Conservation (phyloP, 1,140 invertebrate species). For the Nasonia longicornis region DNA sequence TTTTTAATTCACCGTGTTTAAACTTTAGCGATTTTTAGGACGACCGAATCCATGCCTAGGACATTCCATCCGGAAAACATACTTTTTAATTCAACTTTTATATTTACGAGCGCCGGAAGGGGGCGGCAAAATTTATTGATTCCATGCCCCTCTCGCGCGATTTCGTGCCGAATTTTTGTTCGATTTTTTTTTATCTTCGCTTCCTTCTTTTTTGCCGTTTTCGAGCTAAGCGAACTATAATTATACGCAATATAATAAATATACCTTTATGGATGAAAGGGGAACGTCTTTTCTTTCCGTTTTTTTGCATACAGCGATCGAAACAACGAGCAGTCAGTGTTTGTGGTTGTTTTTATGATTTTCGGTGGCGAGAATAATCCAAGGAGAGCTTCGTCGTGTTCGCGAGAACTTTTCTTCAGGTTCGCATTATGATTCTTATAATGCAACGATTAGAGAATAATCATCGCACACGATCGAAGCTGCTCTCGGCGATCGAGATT, state of each 20-base stretch:
- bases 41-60: conserved; percentile 33
- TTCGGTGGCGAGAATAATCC: conserved; percentile 8
- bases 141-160: not conserved
- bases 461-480: conserved; percentile 3
- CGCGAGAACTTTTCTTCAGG: not conserved
- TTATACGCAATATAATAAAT: conserved; percentile 38
- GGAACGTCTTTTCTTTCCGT: conserved; percentile 6
- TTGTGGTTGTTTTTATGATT: conserved; percentile 18
- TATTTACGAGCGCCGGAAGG: not conserved
- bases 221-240: conserved; percentile 41
- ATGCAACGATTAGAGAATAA: not conserved
- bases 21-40: conserved; percentile 1
- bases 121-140: conserved; percentile 13
- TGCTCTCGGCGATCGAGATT: conserved; percentile 28
- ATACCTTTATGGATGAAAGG: conserved; percentile 14
- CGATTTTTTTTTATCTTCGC: conserved; percentile 33
- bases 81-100: conserved; percentile 12
- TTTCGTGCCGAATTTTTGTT: conserved; percentile 42
- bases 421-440: conserved; percentile 16
- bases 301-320: conserved; percentile 34
- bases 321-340: conserved; percentile 47
- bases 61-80: conserved; percentile 9
- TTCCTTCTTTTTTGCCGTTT: conserved; percentile 31
- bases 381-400: conserved; percentile 29
- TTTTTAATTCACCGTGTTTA: not conserved